These are phyloP conservation scores for Pogonus chalceus DNA, from an alignment of 1,140 invertebrate genomes.

Conservation along the genomic window DNA sequence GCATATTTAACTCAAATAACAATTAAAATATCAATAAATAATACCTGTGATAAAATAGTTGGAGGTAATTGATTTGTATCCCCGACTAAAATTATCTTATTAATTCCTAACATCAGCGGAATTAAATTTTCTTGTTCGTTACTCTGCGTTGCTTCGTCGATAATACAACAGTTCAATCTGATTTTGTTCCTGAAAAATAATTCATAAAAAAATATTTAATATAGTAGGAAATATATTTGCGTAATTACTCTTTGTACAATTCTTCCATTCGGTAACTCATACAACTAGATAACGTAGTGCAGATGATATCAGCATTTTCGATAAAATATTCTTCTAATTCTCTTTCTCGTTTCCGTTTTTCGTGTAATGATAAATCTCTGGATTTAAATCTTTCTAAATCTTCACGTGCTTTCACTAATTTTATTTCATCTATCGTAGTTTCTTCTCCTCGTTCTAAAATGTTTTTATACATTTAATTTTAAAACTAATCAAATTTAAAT, in stretches of 20 bases:
- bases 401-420: conserved; percentile 6
- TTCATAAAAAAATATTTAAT: conserved; percentile 11
- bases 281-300: conserved; percentile 31
- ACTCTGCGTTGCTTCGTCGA: conserved; percentile 86
- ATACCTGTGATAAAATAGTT: conserved; percentile 63
- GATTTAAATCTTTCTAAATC: conserved; percentile 11
- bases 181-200: conserved; percentile 34
- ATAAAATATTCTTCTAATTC: conserved; percentile 18
- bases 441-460: conserved; percentile 10
- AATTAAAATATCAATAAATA: too few relatives aligned
- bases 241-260: neutral
- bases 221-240: conserved; percentile 2
- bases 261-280: conserved; percentile 11
- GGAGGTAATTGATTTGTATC: conserved; percentile 81
- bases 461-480: neutral
- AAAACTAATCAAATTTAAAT: neutral
- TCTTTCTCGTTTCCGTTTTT: conserved; percentile 8
- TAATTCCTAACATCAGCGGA: conserved; percentile 62
- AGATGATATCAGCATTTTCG: conserved; percentile 31
- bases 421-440: neutral
- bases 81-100: conserved; percentile 74
- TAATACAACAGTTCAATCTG: conserved; percentile 70
- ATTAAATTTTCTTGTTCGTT: conserved; percentile 73
- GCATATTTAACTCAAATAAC: conserved; percentile 2
- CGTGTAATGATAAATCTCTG: neutral